These are phyloP conservation scores for Leptinotarsa haldemani DNA, from an alignment of 2,888 invertebrate genomes.

Conservation along the genomic window DNA sequence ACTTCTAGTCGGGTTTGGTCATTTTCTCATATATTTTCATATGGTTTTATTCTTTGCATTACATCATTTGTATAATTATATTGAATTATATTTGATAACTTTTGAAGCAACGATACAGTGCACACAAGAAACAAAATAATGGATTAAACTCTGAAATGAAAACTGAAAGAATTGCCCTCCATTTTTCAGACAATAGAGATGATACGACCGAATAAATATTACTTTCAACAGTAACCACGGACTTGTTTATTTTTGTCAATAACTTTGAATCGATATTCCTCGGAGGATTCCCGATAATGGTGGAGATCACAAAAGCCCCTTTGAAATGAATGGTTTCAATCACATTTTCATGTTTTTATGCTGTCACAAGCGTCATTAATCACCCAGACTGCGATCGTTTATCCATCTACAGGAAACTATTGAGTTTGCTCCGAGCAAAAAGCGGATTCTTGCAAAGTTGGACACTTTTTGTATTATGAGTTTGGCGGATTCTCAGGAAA, in stretches of 20 bases:
- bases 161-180: too few relatives aligned
- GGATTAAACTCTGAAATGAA: too few relatives aligned
- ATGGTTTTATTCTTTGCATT: too few relatives aligned
- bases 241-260: slow-evolving; percentile 2
- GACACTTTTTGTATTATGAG: slow-evolving; percentile 54
- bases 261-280: background rate
- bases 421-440: slow-evolving; percentile 50
- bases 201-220: background rate
- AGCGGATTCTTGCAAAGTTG: slow-evolving; percentile 52
- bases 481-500: slow-evolving; percentile 53
- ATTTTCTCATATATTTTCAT: too few relatives aligned
- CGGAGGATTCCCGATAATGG: slow-evolving; percentile 15
- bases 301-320: slow-evolving; percentile 29
- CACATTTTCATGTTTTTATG: slow-evolving; percentile 51
- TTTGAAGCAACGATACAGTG: too few relatives aligned
- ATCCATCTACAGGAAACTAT: slow-evolving; percentile 50
- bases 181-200: background rate
- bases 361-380: slow-evolving; percentile 53
- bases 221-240: background rate
- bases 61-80: too few relatives aligned
- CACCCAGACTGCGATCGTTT: slow-evolving; percentile 50
- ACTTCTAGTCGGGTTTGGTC: too few relatives aligned
- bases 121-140: too few relatives aligned
- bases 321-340: slow-evolving; percentile 49
- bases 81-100: too few relatives aligned